Percentiles rank a stretch among this genome's conserved stretches.
Conservation (phyloP, 2,113 vertebrate species). For the Electrona antarctica region DNA sequence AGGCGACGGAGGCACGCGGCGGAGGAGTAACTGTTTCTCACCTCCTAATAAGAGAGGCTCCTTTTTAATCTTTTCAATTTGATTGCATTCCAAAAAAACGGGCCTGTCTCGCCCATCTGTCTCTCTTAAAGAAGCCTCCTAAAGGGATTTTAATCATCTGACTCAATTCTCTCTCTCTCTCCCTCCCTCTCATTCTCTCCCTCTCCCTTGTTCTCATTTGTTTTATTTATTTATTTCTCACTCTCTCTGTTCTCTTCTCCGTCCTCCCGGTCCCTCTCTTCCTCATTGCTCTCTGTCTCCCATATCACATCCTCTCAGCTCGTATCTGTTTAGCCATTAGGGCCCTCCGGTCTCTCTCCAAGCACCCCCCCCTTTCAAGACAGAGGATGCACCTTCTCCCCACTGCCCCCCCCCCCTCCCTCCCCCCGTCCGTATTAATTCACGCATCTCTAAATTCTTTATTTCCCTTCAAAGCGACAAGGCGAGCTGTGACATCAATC, state of each 20-base stretch:
- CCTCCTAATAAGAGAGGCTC: slow-evolving; percentile 75
- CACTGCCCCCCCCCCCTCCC: background rate
- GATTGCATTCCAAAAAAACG: slow-evolving; percentile 74
- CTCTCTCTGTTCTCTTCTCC: slow-evolving; percentile 7
- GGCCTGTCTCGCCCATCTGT: slow-evolving; percentile 76
- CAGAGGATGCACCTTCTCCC: slow-evolving; percentile 59
- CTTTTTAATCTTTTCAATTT: slow-evolving; percentile 76
- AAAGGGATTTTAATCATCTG: slow-evolving; percentile 80
- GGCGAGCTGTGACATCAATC: slow-evolving; percentile 81
- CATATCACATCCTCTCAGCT: slow-evolving; percentile 56
- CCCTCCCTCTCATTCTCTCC: slow-evolving; percentile 35
- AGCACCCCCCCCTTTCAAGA: slow-evolving; percentile 57
- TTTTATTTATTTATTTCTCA: slow-evolving; percentile 1
- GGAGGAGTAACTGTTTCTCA: slow-evolving; percentile 78
- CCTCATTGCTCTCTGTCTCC: slow-evolving; percentile 37
- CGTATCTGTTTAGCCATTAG: slow-evolving; percentile 68
- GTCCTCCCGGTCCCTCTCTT: background rate
- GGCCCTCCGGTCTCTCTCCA: slow-evolving; percentile 63
- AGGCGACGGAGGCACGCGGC: slow-evolving; percentile 74
- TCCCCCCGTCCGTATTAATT: slow-evolving; percentile 77
- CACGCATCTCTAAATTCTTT: slow-evolving; percentile 78
- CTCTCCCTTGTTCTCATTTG: background rate
- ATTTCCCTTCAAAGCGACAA: slow-evolving; percentile 82
- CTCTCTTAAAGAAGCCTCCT: slow-evolving; percentile 79
- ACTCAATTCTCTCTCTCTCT: slow-evolving; percentile 67